These are phyloP conservation scores for Lordiphosa fenestrarum DNA, from an alignment of 2,888 invertebrate genomes.

Conservation along the genomic window DNA sequence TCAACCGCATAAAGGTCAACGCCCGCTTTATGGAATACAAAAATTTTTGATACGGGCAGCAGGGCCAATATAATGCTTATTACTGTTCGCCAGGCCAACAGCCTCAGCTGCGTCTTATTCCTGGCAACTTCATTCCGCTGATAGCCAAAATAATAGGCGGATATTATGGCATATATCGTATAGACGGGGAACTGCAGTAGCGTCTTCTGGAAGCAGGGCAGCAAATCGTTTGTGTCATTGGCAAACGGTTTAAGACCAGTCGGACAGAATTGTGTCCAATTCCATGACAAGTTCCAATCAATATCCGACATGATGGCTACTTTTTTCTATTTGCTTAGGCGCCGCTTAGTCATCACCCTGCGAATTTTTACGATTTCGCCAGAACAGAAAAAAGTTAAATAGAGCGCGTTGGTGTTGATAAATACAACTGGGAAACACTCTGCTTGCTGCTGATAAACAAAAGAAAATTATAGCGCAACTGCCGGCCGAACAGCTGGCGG, in stretches of 20 bases:
- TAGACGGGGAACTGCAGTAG: conserved; percentile 89
- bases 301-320: conserved; percentile 38
- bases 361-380: conserved; percentile 1
- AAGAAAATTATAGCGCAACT: conserved; percentile 3
- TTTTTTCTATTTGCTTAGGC: conserved; percentile 1
- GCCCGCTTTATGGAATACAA: conserved; percentile 83
- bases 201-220: conserved; percentile 92
- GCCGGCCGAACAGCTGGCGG: background rate
- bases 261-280: conserved; percentile 89
- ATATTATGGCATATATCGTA: conserved; percentile 86
- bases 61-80: conserved; percentile 84
- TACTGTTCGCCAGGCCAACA: conserved; percentile 85
- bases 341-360: conserved; percentile 25
- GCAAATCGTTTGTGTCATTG: conserved; percentile 86
- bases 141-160: conserved; percentile 90
- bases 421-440: conserved; percentile 4
- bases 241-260: conserved; percentile 87
- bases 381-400: background rate
- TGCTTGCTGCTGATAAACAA: conserved; percentile 3
- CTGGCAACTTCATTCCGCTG: conserved; percentile 82
- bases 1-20: conserved; percentile 84
- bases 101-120: conserved; percentile 83
- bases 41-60: conserved; percentile 86
- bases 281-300: conserved; percentile 81
- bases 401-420: background rate